Percentiles rank a stretch among this genome's conserved stretches.
Conservation (phyloP, 2,113 vertebrate genomes). For the Zosterops pallidus region DNA sequence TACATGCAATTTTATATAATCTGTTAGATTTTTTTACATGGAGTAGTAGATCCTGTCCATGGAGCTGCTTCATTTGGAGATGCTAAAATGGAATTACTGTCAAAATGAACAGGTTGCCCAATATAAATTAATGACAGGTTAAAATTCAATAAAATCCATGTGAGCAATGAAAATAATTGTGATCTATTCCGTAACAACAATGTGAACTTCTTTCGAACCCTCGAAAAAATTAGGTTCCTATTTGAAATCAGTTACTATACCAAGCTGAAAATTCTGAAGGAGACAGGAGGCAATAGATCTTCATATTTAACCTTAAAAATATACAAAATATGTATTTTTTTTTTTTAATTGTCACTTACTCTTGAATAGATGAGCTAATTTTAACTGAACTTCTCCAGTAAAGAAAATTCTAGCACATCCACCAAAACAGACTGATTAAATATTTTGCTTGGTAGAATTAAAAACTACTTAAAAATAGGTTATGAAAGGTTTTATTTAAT, state of each 20-base stretch:
- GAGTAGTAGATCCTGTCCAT: not conserved
- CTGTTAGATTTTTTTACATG: not conserved
- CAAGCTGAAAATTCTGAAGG: not conserved
- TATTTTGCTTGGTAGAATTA: not conserved
- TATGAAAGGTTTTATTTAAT: not conserved
- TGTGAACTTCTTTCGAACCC: not conserved
- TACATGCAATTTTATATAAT: not conserved
- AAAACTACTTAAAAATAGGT: not conserved
- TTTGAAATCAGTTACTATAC: not conserved
- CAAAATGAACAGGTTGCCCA: not conserved
- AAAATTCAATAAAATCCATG: not conserved
- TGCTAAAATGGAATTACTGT: not conserved
- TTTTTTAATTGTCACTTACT: not conserved
- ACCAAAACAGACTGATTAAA: not conserved
- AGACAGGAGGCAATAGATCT: not conserved
- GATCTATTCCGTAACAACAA: accelerated
- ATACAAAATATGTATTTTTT: not conserved
- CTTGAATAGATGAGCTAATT: not conserved
- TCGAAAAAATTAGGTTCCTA: not conserved
- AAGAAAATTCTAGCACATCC: not conserved
- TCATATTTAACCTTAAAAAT: not conserved
- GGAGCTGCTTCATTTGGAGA: not conserved
- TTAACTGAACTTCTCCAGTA: not conserved
- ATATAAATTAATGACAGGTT: not conserved
- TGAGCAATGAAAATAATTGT: not conserved